Conservation (phyloP, 2,888 invertebrate species). For the Macrostomum cliftonense region DNA sequence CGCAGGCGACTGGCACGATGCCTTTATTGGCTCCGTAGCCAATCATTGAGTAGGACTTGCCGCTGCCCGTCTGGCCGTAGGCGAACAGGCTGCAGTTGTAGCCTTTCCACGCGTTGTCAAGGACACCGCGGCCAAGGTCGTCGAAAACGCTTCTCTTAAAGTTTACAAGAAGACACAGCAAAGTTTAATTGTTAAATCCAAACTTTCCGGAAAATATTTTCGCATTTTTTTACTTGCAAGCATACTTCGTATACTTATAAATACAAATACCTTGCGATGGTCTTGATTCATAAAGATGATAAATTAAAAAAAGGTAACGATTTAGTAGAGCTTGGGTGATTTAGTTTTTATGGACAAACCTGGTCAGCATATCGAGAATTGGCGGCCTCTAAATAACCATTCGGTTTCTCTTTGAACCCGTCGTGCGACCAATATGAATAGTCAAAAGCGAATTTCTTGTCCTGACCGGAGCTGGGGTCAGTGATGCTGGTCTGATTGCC, state of each 20-base stretch:
- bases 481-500: conserved; percentile 24
- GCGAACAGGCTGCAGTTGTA: conserved; percentile 39
- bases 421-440: conserved; percentile 27
- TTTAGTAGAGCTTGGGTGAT: too few relatives aligned
- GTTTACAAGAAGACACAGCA: too few relatives aligned
- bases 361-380: conserved; percentile 20
- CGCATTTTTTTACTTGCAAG: too few relatives aligned
- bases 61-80: conserved; percentile 38
- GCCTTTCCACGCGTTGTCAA: background rate
- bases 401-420: conserved; percentile 19
- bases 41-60: conserved; percentile 23
- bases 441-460: background rate
- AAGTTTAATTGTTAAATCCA: too few relatives aligned
- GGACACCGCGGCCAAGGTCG: background rate
- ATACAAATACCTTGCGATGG: background rate
- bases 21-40: background rate
- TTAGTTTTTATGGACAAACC: too few relatives aligned
- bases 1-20: conserved; percentile 24
- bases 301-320: too few relatives aligned
- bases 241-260: too few relatives aligned
- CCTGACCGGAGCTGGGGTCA: conserved; percentile 22
- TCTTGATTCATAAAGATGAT: too few relatives aligned
- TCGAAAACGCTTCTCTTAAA: conserved; percentile 3
- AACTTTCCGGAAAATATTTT: too few relatives aligned
- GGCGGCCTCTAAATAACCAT: conserved; percentile 24